A percentile compares a stretch with the other conserved stretches of the same genome.
Evolutionary conservation across 1,140 invertebrate genomes (phyloP).

Genomic region (Planococcus citri): DNA sequence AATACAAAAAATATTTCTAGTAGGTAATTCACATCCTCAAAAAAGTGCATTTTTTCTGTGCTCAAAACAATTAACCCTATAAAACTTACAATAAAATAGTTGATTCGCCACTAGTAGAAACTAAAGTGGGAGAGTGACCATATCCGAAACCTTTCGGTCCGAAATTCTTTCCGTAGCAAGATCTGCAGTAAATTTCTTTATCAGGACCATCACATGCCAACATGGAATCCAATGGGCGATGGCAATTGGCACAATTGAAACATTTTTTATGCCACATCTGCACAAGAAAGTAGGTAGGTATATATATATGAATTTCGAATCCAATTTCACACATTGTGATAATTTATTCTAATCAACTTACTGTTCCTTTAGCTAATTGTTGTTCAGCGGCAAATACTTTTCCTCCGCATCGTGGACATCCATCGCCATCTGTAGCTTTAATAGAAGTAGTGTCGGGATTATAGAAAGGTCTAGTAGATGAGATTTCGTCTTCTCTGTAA

Average conservation of each 20-base stretch:
- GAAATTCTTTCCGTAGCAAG: constrained; percentile 79
- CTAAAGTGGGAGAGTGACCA: constrained; percentile 70
- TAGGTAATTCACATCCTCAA: no score
- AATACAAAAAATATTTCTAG: constrained; percentile 26
- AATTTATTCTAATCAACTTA: no score
- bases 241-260: constrained; percentile 84
- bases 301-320: neutral
- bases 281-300: neutral
- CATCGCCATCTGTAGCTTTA: constrained; percentile 71
- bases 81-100: constrained; percentile 58
- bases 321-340: no score
- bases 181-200: constrained; percentile 73
- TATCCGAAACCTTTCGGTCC: constrained; percentile 84
- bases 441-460: constrained; percentile 78
- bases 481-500: constrained; percentile 66
- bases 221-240: constrained; percentile 85
- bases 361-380: constrained; percentile 79
- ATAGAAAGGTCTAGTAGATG: constrained; percentile 56
- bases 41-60: no score
- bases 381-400: constrained; percentile 90
- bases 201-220: constrained; percentile 78
- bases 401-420: constrained; percentile 80
- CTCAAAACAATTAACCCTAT: no score
- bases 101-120: constrained; percentile 59
- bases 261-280: constrained; percentile 91